Base-by-base conservation (phyloP, 2,888 invertebrate genomes). In the Periphyllus acericola region DNA sequence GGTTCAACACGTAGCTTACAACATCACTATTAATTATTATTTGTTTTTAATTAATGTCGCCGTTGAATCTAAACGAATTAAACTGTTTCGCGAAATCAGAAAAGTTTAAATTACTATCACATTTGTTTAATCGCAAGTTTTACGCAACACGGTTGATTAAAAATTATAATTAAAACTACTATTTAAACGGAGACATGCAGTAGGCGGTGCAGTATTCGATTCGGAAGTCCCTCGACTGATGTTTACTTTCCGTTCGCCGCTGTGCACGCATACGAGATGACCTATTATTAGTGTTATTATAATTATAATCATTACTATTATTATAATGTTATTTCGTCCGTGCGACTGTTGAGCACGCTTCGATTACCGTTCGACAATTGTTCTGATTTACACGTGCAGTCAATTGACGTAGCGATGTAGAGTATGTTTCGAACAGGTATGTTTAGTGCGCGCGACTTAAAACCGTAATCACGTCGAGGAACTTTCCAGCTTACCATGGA, bases 11-110 rank as follows among this genome's bases (percentile, higher is more conserved):
- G 14, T 32, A 29, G 19, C 75, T 21, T 78, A 55, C 6, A 34
- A 55, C 55, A 32, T 34, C 78, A 14, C 34, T 79, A 55, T 55
- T 79, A 36, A 79, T 79, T 60, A 36, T 34, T 60, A 80, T 60
- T 80, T 80, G 79, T 80, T 80, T 80, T 80, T 60, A 60, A 60
- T 80, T 80, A 80, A 80, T 36, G 60, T 66, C 60, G 17, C 36
- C 36, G 79, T 80, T 60, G 60, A 25, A 74, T 36, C 40, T 81
- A 9, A 29, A 40, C 21, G 32, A 11, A 66, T 66, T n/a, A 80
- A n/a, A 80, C 60, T 25, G 25, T 36, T 60, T 36, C 4, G 3
- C 6, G 17, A 66, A 36, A 80, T 66, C 60, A 80, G n/a, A 66
- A 80, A 80, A 66, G 60, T 66, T 66, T 36, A 11, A 80, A 66